Conservation (phyloP, 53 echinoderm and acorn worm genomes). For the Hippasteria phrygiana region DNA sequence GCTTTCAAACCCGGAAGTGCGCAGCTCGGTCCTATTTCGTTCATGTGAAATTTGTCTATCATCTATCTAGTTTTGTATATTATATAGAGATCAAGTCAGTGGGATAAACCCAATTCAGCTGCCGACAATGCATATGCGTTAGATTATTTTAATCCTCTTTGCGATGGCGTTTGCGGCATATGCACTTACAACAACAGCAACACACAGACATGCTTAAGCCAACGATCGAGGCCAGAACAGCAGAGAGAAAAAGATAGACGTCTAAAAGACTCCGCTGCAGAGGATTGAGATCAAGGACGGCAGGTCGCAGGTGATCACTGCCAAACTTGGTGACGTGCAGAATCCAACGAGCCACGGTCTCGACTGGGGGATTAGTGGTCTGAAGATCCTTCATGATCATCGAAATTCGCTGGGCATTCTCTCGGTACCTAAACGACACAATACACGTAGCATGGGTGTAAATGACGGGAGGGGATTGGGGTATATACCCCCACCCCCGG, state of each 20-base stretch:
- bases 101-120: too few relatives aligned
- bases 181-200: neutral
- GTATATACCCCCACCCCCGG: too few relatives aligned
- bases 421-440: slow-evolving; percentile 38
- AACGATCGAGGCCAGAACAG: neutral
- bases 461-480: too few relatives aligned
- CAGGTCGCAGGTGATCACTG: slow-evolving; percentile 54
- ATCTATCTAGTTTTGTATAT: too few relatives aligned
- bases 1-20: too few relatives aligned
- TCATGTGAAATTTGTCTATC: too few relatives aligned
- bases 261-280: slow-evolving; percentile 33
- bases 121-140: too few relatives aligned
- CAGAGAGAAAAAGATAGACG: slow-evolving; percentile 9
- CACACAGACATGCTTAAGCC: neutral
- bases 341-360: slow-evolving; percentile 55
- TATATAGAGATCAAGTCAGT: too few relatives aligned
- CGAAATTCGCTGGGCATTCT: slow-evolving; percentile 20
- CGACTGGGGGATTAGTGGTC: slow-evolving; percentile 17
- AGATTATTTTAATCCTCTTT: neutral
- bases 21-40: too few relatives aligned
- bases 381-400: slow-evolving; percentile 39
- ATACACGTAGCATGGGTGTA: too few relatives aligned
- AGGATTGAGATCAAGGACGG: slow-evolving; percentile 27
- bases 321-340: slow-evolving; percentile 60
- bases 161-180: neutral